Base-by-base conservation (phyloP, 2,113 vertebrate species). In the Gavialis gangeticus region DNA sequence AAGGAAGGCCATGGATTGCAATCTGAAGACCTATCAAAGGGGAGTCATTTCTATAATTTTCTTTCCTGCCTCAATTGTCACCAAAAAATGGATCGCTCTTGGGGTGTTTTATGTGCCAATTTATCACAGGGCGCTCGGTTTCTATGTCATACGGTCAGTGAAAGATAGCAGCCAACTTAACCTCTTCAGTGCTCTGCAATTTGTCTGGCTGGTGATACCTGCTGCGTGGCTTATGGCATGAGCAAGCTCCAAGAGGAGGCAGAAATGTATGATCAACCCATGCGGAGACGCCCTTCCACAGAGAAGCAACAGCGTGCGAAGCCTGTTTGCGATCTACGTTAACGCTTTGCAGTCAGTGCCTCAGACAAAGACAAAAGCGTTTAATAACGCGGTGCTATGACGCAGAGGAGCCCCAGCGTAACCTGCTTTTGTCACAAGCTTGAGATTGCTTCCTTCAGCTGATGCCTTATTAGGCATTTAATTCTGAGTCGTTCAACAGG, bases 401-500 rank as follows among this genome's bases (percentile, higher is more conserved):
- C 75, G 75, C 79, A 85, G 93, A 94, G 85, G 93, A 90, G 30
- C 75, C 24, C 56, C 80, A 84, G 88, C 75, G 79, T 80, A 95
- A 88, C 91, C 79, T 87, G 56, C 0, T 95, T 95, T 91, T 95
- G 90, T 91, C 94, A 75, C 76, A 85, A 12, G 85, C 91, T 92
- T 67, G 85, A 96, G 82, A 69, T 64, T 95, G 88, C 90, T 93
- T 84, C 88, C 90, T 82, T 82, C 79, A 96, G 79, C 91, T 91
- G 94, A 92, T 94, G 94, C 90, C 88, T 95, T 92, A 94, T 94
- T 92, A 94, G 88, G 84, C 90, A 88, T 94, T 92, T 94, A 93
- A 93, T 90, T 92, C 86, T 90, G 88, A 91, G 90, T 91, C 92
- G 94, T 92, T 34, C 5, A 30, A 84, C 84, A 83, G 96, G 78